Evolutionary conservation across 2,797 vertebrate genomes (phyloP).

Genomic region (Pristis pectinata): DNA sequence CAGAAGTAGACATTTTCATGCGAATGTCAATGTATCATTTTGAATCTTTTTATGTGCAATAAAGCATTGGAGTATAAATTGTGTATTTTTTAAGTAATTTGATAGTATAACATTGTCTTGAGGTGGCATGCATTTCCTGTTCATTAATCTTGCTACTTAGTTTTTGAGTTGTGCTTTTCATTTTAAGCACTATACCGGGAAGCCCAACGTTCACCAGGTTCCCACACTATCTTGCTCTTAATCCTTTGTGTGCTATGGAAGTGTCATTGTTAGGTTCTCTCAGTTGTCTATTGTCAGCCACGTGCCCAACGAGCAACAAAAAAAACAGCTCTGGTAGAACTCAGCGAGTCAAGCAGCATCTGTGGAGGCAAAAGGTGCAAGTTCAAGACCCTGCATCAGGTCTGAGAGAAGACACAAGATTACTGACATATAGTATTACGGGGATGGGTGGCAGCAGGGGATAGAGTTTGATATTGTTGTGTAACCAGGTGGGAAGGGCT

Average conservation of each 20-base stretch:
- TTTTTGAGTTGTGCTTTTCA: neutral
- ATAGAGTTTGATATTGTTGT: too few relatives aligned
- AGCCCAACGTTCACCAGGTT: neutral
- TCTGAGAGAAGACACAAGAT: too few relatives aligned
- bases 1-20: slow-evolving; percentile 46
- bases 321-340: too few relatives aligned
- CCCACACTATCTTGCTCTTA: neutral
- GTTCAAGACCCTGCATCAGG: too few relatives aligned
- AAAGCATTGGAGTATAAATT: slow-evolving; percentile 45
- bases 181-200: neutral
- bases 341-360: too few relatives aligned
- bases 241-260: neutral
- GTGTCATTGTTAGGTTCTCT: neutral
- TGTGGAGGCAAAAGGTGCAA: too few relatives aligned
- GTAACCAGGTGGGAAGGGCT: too few relatives aligned
- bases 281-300: neutral
- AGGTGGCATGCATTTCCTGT: neutral
- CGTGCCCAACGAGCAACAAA: neutral
- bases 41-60: slow-evolving; percentile 55
- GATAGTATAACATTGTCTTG: neutral
- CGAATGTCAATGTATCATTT: slow-evolving; percentile 53
- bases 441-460: too few relatives aligned
- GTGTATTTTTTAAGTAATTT: neutral
- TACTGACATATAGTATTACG: too few relatives aligned
- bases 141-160: neutral